Conservation (phyloP, 23 tunicate species). For the Ascidia mentula region DNA sequence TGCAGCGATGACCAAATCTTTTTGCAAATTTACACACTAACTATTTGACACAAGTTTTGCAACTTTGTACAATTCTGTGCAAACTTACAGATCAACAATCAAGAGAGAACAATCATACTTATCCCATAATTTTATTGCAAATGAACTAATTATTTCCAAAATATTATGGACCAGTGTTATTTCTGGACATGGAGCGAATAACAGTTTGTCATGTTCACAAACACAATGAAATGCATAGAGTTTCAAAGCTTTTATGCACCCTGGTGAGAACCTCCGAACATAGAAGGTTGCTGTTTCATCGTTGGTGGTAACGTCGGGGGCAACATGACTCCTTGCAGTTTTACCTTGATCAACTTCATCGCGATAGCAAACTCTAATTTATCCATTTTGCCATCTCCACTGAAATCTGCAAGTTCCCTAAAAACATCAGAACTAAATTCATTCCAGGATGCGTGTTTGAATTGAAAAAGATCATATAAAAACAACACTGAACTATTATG, state of each 20-base stretch:
- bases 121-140: too few relatives aligned
- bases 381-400: constrained; percentile 89
- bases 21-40: too few relatives aligned
- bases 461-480: too few relatives aligned
- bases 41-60: too few relatives aligned
- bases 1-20: too few relatives aligned
- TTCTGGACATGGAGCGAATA: not conserved
- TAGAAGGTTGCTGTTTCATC: constrained; percentile 56
- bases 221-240: not conserved
- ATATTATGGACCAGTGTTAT: not conserved
- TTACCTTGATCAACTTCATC: constrained; percentile 89
- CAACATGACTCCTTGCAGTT: constrained; percentile 56
- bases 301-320: constrained; percentile 71
- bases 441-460: too few relatives aligned
- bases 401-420: constrained; percentile 89
- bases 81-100: too few relatives aligned
- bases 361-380: constrained; percentile 91
- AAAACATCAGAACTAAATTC: too few relatives aligned
- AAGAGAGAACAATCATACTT: too few relatives aligned
- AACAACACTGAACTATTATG: not conserved
- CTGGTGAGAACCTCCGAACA: not conserved
- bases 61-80: too few relatives aligned
- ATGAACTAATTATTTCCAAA: not conserved
- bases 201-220: not conserved
- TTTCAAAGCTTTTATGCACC: not conserved